phyloP scores from a whole-genome alignment of 2,113 vertebrate genomes.

The Pseudolaguvia tuberculata region DNA sequence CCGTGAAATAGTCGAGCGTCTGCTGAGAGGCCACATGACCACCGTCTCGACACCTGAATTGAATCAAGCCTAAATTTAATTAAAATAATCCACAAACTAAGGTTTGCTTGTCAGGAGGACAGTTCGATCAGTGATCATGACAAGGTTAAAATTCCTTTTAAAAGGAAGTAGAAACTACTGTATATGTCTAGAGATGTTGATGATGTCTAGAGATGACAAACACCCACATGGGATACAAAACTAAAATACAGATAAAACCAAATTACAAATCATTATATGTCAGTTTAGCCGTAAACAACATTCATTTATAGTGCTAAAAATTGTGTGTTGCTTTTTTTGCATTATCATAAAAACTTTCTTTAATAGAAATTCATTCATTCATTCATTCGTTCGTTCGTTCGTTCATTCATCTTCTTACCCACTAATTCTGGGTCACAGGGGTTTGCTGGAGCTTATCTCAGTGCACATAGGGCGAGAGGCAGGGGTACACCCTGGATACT shows the following conservation, averaged over 20 bases:
- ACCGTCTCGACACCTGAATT: conserved; percentile 36
- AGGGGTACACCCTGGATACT: no score
- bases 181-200: not conserved
- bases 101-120: not conserved
- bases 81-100: conserved; percentile 9
- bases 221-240: not conserved
- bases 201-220: not conserved
- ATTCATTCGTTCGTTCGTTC: no score
- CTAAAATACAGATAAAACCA: not conserved
- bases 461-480: no score
- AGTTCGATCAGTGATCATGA: not conserved
- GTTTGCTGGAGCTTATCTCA: no score
- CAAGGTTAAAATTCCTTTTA: not conserved
- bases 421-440: no score
- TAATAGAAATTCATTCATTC: no score
- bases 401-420: no score
- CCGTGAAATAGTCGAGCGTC: conserved; percentile 48
- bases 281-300: not conserved
- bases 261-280: not conserved
- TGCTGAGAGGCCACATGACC: conserved; percentile 53
- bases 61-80: conserved; percentile 43
- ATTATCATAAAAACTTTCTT: not conserved
- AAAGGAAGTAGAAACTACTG: not conserved
- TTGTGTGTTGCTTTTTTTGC: not conserved
- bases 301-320: not conserved